phyloP scores from a whole-genome alignment of 2,888 invertebrate genomes.

The Perdita meconis region DNA sequence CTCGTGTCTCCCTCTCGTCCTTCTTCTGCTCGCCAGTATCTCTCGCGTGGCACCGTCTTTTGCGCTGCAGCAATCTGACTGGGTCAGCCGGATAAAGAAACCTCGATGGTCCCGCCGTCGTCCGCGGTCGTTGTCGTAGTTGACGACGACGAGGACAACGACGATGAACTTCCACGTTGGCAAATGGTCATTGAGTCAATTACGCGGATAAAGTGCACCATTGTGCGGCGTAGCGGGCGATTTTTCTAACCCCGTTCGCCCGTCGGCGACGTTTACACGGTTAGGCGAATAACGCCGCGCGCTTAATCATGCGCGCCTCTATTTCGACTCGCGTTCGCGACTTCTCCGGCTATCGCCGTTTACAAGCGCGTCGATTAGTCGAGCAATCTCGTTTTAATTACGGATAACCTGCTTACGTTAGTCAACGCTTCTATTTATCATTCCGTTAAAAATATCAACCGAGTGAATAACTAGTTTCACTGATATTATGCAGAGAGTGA shows the following conservation, averaged over 20 bases:
- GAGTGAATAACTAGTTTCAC: no score
- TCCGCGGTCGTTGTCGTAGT: constrained; percentile 29
- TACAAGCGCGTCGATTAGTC: constrained; percentile 7
- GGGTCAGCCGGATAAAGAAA: constrained; percentile 78
- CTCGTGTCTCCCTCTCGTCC: constrained; percentile 19
- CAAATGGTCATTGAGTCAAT: constrained; percentile 83
- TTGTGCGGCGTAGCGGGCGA: constrained; percentile 79
- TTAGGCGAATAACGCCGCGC: constrained; percentile 70
- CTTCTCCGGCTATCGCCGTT: constrained; percentile 16
- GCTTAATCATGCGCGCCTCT: constrained; percentile 67
- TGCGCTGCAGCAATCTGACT: constrained; percentile 74
- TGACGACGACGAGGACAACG: constrained; percentile 44
- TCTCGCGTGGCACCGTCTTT: constrained; percentile 61
- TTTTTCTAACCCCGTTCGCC: constrained; percentile 80
- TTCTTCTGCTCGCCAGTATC: constrained; percentile 31
- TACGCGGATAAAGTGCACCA: constrained; percentile 82
- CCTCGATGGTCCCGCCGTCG: constrained; percentile 65
- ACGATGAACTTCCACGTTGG: constrained; percentile 71
- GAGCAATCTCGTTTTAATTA: background rate
- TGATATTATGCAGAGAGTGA: no score
- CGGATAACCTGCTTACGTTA: no score
- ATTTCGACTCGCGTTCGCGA: constrained; percentile 35
- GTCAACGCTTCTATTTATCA: no score
- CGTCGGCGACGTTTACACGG: constrained; percentile 62
- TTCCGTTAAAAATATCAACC: no score